phyloP scores from a whole-genome alignment of 2,888 invertebrate species.

The Trachelus troglodyta region DNA sequence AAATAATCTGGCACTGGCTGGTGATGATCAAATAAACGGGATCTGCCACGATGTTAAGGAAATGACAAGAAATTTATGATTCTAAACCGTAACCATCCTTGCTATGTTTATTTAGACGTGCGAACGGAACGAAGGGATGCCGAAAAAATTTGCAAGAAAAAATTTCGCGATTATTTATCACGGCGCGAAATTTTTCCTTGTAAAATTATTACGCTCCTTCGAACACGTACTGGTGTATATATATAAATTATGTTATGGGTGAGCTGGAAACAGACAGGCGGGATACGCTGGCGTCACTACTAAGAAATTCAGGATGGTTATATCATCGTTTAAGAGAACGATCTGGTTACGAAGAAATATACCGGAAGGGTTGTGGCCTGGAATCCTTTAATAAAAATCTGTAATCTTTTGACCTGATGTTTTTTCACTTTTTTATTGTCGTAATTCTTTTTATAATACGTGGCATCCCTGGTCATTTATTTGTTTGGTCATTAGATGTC shows the following conservation, averaged over 20 bases:
- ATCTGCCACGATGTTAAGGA: background rate
- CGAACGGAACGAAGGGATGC: background rate
- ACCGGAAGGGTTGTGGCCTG: background rate
- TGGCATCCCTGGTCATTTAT: background rate
- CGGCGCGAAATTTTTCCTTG: background rate
- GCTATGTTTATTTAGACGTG: background rate
- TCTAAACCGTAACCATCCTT: background rate
- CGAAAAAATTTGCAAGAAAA: background rate
- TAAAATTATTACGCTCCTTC: background rate
- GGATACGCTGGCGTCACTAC: background rate
- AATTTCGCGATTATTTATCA: background rate
- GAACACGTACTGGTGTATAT: background rate
- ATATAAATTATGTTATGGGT: background rate
- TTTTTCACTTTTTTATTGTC: background rate
- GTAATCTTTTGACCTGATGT: background rate
- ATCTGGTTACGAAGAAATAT: background rate
- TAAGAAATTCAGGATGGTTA: background rate
- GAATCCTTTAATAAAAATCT: background rate
- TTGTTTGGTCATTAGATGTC: background rate
- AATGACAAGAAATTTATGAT: background rate
- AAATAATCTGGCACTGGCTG: background rate
- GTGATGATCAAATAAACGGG: background rate
- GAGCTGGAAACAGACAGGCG: background rate
- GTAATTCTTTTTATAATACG: background rate
- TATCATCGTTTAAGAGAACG: background rate